A percentile compares a stretch with the other conserved stretches of the same genome.
Conservation (phyloP, 2,797 vertebrate genomes). For the Cottoperca gobio region DNA sequence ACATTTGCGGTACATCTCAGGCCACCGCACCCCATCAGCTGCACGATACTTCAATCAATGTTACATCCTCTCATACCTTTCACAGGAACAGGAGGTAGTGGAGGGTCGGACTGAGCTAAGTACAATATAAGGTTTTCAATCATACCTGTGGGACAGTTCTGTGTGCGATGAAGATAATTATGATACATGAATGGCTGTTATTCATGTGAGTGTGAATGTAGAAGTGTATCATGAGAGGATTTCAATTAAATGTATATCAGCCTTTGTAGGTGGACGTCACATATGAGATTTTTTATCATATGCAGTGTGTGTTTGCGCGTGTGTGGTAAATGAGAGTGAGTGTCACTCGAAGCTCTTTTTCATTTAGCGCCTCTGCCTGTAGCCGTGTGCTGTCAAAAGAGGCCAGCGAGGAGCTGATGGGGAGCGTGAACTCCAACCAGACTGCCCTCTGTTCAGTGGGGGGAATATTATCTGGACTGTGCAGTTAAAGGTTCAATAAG, state of each 20-base stretch:
- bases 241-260: conserved; percentile 9
- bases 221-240: background rate
- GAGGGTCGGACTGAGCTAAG: background rate
- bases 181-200: background rate
- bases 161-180: background rate
- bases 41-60: conserved; percentile 31
- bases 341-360: background rate
- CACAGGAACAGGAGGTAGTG: background rate
- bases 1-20: conserved; percentile 21
- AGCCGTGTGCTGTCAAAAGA: conserved; percentile 24
- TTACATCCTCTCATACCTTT: conserved; percentile 35
- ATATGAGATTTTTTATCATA: background rate
- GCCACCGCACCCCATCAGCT: conserved; percentile 20
- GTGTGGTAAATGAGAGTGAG: background rate
- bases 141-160: background rate
- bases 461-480: conserved; percentile 12
- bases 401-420: conserved; percentile 36
- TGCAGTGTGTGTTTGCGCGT: background rate
- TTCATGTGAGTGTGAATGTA: background rate
- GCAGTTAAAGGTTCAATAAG: background rate
- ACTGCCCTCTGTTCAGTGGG: conserved; percentile 36
- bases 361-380: conserved; percentile 1
- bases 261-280: background rate
- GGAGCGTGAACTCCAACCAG: conserved; percentile 31
- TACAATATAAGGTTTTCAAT: conserved; percentile 22